Evolutionary conservation across 2,113 vertebrate species (phyloP), one percentile per base, ranked within the genome.

Genomic region (Delphinapterus leucas): DNA sequence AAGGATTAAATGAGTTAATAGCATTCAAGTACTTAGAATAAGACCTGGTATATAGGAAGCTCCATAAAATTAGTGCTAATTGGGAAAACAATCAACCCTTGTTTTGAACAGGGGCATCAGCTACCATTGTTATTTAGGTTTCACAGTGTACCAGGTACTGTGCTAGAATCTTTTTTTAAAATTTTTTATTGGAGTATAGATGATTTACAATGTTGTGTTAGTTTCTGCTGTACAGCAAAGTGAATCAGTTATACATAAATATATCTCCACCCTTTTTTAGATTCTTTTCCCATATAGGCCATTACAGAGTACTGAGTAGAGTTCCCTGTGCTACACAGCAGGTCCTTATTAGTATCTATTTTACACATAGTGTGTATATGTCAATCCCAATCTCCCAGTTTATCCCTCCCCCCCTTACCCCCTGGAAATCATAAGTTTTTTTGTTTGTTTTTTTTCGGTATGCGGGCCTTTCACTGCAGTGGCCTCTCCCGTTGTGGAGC

Each of bases 351-450:
- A 49, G 8, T 31, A 76, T 49, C 44, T 49, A 49, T 28, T 77
- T 77, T 31, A 77, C 14, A 77, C 11, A 49, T 6, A 77, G 18
- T 77, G 41, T 76, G 73, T 33, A 28, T 33, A 33, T 77, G 44
- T 33, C 44, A 49, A 21, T 33, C 44, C 17, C 74, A 33, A 0
- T 20, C 74, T 49, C 47, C 28, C 44, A 33, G 20, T 49, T 49
- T 49, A 11, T 77, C 28, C 26, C 41, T 3, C 28, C 74, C 17
- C 5, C 4, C 0, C 15, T 49, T 49, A 49, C 2, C 2, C 28
- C 44, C 47, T 9, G 47, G 74, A 20, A 76, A 49, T 28, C 53
- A 55, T 18, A 77, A 49, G 44, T 21, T 76, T 9, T 47, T 47
- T 47, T 47, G 17, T 33, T 76, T 76, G 2, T 47, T 11, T 47